These are phyloP conservation scores for Argyra leucocephala DNA, from an alignment of 2,888 invertebrate species.

Conservation along the genomic window DNA sequence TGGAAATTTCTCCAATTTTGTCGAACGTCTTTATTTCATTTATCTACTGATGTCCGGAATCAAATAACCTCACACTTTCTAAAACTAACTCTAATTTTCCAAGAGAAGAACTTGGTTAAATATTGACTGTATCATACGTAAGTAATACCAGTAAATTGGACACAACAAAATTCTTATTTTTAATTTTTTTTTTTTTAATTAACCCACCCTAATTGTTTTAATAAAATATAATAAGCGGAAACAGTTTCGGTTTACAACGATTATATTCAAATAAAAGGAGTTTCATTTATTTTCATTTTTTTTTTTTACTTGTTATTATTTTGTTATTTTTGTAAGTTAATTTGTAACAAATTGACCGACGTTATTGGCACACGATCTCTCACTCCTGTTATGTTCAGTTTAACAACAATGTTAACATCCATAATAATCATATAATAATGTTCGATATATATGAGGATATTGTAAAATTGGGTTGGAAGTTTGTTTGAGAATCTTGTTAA, in stretches of 20 bases:
- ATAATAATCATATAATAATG: neutral
- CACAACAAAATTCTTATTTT: too few relatives aligned
- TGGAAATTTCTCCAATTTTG: too few relatives aligned
- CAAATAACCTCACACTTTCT: too few relatives aligned
- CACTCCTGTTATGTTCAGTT: neutral
- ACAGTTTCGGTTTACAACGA: neutral
- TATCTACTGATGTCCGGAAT: too few relatives aligned
- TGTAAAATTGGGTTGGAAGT: neutral
- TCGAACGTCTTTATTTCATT: too few relatives aligned
- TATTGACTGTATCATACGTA: too few relatives aligned
- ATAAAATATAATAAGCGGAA: neutral
- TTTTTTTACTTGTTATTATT: neutral
- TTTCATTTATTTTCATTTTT: neutral
- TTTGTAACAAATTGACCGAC: constrained; percentile 8
- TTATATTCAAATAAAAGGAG: neutral
- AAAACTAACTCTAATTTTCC: too few relatives aligned
- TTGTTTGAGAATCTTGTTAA: neutral
- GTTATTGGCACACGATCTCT: constrained; percentile 10
- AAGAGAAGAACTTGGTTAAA: too few relatives aligned
- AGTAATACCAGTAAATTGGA: too few relatives aligned
- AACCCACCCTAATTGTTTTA: neutral
- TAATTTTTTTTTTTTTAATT: neutral
- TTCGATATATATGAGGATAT: neutral
- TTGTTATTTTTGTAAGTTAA: neutral
- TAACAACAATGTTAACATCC: neutral